Base-by-base conservation (phyloP, 2,113 vertebrate genomes). In the Centropus unirufus region DNA sequence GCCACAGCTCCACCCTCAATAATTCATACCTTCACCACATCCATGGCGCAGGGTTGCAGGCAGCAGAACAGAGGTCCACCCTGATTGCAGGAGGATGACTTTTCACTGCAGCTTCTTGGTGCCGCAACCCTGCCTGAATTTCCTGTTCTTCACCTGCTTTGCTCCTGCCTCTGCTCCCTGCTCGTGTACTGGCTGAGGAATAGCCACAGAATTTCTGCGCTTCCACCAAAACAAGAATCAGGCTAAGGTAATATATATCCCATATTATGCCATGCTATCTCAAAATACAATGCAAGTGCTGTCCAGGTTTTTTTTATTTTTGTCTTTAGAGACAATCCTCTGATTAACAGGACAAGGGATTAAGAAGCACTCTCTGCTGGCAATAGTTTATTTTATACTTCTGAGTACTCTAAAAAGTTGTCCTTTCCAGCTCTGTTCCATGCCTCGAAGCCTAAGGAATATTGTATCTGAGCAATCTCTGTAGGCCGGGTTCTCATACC, bases 11-110 rank as follows among this genome's bases (percentile, higher is more conserved):
- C 68, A 40, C 14, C 51, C 58, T 23, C 47, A 32, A 73, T 66
- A 88, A 62, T 64, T 89, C 63, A 46, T 30, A 93, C 92, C 94
- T 94, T 86, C 76, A 36, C 52, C 55, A 36, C 52, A 74, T 39
- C 57, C 8, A 2, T 9, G 62, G 21, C 5, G 36, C 5, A 2
- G 20, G 21, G 44, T n/a, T 76, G n/a, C 67, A 88, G 49, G n/a
- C 67, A 68, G 39, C 39, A 61, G 49, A 44, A 62, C 0, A 1
- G 57, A 82, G 44, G 49, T 92, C 24, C 72, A 67, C 3, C 9
- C 32, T 17, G 2, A 5, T 1, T 70, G 30, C 27, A 69, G 34
- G 21, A 26, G 14, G 40, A 36, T 51, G 36, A 30, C 14, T 96
- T 90, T 52, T 70, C 20, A 14, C 32, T n/a, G 30, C 14, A 80